Evolutionary conservation across 2,888 invertebrate genomes (phyloP).

Genomic region (Spilosoma lubricipeda): DNA sequence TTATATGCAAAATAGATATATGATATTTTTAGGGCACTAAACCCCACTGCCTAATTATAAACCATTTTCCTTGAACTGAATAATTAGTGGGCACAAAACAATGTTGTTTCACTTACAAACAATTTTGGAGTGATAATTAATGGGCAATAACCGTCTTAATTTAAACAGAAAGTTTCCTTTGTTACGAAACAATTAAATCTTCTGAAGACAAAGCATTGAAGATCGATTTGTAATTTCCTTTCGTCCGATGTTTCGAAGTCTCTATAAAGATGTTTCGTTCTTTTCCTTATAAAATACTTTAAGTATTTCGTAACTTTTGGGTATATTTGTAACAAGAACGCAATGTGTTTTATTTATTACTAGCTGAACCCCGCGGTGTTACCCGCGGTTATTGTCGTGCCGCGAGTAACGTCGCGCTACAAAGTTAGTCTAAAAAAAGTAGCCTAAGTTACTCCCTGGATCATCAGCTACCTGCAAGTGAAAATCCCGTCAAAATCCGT

Average conservation of each 20-base stretch:
- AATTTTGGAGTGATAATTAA: constrained; percentile 24
- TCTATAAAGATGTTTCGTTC: neutral
- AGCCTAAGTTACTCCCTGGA: too few relatives aligned
- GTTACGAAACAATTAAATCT: constrained; percentile 1
- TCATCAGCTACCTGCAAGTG: too few relatives aligned
- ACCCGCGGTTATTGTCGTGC: too few relatives aligned
- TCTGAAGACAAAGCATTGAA: constrained; percentile 6
- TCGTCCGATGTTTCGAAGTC: neutral
- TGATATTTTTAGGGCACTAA: constrained; percentile 28
- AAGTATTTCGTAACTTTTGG: too few relatives aligned
- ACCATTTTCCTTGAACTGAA: constrained; percentile 40
- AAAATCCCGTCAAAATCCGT: too few relatives aligned
- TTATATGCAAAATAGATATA: constrained; percentile 22
- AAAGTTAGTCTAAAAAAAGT: too few relatives aligned
- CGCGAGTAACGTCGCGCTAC: too few relatives aligned
- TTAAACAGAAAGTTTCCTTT: constrained; percentile 16
- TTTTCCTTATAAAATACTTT: neutral
- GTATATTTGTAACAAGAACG: too few relatives aligned
- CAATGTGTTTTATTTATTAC: too few relatives aligned
- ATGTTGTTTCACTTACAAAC: constrained; percentile 24
- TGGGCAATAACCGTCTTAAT: constrained; percentile 27
- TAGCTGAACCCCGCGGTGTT: too few relatives aligned
- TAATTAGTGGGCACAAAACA: constrained; percentile 38
- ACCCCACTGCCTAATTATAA: constrained; percentile 20
- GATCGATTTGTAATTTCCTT: constrained; percentile 9